Percentiles rank a stretch among this genome's conserved stretches.
Conservation (phyloP, 2,797 vertebrate species). For the Pteronotus mesoamericanus region DNA sequence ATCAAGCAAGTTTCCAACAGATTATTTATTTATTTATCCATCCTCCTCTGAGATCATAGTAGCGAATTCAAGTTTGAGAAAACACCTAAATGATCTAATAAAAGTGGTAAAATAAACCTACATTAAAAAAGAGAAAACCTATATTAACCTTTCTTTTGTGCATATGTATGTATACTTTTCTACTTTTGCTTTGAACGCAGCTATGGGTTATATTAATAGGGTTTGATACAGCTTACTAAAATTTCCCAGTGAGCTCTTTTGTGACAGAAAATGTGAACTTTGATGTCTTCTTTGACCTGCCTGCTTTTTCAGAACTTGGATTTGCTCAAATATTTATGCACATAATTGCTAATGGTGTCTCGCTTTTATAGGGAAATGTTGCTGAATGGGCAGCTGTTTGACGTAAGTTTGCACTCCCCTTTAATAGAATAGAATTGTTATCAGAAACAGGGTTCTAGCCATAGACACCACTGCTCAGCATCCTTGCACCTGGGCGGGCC, state of each 20-base stretch:
- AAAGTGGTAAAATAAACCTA: constrained; percentile 12
- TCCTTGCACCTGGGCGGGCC: not conserved
- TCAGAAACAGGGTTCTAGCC: not conserved
- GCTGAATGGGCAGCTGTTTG: not conserved
- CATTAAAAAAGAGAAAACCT: not conserved
- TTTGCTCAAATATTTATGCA: not conserved
- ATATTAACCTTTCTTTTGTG: not conserved
- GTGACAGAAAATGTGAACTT: not conserved
- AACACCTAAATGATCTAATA: not conserved
- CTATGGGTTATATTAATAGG: not conserved
- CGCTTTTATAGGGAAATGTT: not conserved
- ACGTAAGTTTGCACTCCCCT: not conserved
- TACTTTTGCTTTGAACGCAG: not conserved
- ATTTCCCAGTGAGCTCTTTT: not conserved
- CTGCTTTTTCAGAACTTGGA: not conserved
- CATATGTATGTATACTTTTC: not conserved
- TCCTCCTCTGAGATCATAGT: not conserved
- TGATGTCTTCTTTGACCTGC: not conserved
- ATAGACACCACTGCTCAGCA: not conserved
- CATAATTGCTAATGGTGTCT: not conserved
- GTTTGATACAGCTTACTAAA: not conserved
- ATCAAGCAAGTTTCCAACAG: not conserved
- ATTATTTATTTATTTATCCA: not conserved
- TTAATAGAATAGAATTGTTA: not conserved
- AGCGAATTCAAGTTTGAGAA: constrained; percentile 36